phyloP scores from a whole-genome alignment of 1,140 invertebrate genomes.

The Drosophila pachea region DNA sequence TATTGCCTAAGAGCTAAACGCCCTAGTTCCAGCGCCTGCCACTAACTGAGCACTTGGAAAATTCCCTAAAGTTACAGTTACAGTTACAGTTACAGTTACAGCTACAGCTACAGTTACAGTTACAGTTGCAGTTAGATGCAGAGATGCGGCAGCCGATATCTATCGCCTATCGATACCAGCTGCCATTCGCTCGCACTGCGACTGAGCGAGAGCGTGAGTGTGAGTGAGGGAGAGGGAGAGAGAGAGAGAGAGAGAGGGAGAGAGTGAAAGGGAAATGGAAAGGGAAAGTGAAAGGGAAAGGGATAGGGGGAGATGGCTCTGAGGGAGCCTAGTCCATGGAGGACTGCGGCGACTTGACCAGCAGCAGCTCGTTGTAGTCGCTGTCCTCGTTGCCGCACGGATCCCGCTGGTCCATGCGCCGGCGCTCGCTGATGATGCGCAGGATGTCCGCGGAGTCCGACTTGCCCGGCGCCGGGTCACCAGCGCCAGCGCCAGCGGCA shows the following conservation, averaged over 20 bases:
- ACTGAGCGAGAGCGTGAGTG: not conserved
- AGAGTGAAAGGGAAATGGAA: not conserved
- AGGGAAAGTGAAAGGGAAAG: not conserved
- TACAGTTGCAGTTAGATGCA: constrained; percentile 1
- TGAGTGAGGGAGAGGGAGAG: not conserved
- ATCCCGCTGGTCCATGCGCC: constrained; percentile 75
- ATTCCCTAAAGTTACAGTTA: constrained; percentile 58
- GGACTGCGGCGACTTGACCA: constrained; percentile 76
- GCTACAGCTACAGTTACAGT: too few species aligned
- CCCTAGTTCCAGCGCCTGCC: constrained; percentile 24
- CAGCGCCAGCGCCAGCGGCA: too few species aligned
- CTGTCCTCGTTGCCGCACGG: constrained; percentile 68
- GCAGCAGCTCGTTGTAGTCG: constrained; percentile 74
- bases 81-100: constrained; percentile 2
- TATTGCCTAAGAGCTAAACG: constrained; percentile 29
- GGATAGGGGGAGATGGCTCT: not conserved
- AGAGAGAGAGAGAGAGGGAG: not conserved
- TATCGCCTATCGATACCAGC: not conserved
- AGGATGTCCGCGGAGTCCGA: constrained; percentile 77
- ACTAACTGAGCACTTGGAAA: constrained; percentile 55
- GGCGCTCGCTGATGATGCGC: constrained; percentile 76
- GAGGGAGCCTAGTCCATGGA: constrained; percentile 59
- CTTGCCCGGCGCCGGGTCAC: constrained; percentile 39
- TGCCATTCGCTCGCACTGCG: too few species aligned
- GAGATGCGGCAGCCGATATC: constrained; percentile 1